Evolutionary conservation across 2,113 vertebrate genomes (phyloP).

Genomic region (Perognathus longimembris): DNA sequence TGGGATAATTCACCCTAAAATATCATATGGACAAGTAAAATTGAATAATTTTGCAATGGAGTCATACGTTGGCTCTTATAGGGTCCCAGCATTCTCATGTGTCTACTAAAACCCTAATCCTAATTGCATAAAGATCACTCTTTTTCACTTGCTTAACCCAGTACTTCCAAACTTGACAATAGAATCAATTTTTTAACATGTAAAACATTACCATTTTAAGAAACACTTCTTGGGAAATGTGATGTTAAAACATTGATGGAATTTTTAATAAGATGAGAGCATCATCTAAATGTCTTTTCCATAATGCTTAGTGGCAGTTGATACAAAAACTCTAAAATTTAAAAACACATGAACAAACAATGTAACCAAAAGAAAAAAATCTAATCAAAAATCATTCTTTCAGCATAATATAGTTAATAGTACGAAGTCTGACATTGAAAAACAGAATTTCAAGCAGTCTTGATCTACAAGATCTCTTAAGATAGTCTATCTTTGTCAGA

Average conservation of each 20-base stretch:
- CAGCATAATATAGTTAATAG: neutral
- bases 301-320: conserved; percentile 52
- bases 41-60: neutral
- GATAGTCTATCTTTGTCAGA: neutral
- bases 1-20: neutral
- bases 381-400: neutral
- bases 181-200: conserved; percentile 27
- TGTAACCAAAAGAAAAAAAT: conserved; percentile 1
- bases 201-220: conserved; percentile 34
- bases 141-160: conserved; percentile 48
- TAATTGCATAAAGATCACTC: neutral
- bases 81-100: neutral
- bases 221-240: conserved; percentile 26
- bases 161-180: conserved; percentile 41
- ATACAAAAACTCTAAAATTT: conserved; percentile 41
- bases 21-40: conserved; percentile 21
- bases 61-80: neutral
- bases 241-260: conserved; percentile 18
- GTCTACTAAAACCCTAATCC: conserved; percentile 27
- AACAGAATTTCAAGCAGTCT: conserved; percentile 8
- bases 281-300: conserved; percentile 22
- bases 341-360: neutral
- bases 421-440: neutral
- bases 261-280: conserved; percentile 43
- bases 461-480: neutral